Evolutionary conservation across 2,888 invertebrate genomes (phyloP).

Genomic region (Drosophila melanosoma): DNA sequence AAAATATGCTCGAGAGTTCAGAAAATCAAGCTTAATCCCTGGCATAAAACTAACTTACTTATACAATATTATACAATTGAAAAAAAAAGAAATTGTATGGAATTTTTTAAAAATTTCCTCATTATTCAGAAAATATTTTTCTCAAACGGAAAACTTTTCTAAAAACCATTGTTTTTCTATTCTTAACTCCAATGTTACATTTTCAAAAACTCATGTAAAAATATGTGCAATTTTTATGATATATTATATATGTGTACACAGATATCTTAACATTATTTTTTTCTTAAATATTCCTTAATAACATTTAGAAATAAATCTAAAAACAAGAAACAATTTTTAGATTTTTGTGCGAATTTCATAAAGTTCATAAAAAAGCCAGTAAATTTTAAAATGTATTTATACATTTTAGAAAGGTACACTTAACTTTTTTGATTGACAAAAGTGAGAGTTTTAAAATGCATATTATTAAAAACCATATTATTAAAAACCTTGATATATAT

Average conservation of each 20-base stretch:
- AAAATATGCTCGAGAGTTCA: neutral
- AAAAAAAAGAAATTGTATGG: too few species aligned
- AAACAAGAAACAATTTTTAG: neutral
- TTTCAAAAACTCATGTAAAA: neutral
- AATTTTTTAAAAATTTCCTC: neutral
- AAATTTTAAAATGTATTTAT: neutral
- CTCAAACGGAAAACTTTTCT: neutral
- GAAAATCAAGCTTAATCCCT: neutral
- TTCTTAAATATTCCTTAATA: too few species aligned
- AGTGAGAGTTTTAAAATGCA: neutral
- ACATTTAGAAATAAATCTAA: neutral
- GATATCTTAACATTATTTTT: neutral
- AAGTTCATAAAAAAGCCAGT: neutral
- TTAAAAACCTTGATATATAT: neutral
- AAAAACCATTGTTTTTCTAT: neutral
- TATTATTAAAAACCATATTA: neutral
- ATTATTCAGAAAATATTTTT: neutral
- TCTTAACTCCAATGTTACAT: neutral
- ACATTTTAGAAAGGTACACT: neutral
- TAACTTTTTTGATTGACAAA: neutral
- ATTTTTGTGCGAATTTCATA: neutral
- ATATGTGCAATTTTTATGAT: neutral
- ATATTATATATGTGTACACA: neutral
- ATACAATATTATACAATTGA: neutral
- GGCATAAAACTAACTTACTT: neutral